phyloP scores from a whole-genome alignment of 2,113 vertebrate species.

The Bufo gargarizans region DNA sequence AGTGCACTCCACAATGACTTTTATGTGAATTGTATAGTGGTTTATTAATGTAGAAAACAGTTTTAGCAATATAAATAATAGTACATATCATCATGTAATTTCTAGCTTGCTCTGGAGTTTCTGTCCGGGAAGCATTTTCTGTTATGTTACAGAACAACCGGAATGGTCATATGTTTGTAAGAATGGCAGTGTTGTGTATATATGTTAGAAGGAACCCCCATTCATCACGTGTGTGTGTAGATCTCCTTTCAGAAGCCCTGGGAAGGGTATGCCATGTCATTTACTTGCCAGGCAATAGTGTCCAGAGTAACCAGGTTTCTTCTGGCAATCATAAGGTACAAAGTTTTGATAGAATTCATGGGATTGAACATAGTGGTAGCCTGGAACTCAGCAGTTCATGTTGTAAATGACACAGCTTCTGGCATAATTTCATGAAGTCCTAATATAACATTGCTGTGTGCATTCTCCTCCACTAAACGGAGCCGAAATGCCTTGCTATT shows the following conservation, averaged over 20 bases:
- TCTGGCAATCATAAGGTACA: background rate
- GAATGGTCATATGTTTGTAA: background rate
- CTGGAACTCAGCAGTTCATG: background rate
- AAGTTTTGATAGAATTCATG: background rate
- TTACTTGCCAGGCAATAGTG: background rate
- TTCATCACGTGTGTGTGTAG: background rate
- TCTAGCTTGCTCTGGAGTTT: background rate
- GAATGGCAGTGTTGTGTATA: background rate
- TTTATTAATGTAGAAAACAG: conserved; percentile 1
- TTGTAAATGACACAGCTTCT: conserved; percentile 11
- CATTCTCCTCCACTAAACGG: background rate
- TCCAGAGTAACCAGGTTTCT: background rate
- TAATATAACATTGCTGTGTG: background rate
- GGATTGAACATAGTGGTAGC: background rate
- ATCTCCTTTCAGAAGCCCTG: background rate
- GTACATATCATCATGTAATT: background rate
- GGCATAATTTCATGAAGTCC: conserved; percentile 14
- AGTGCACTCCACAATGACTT: conserved; percentile 42
- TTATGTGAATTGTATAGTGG: conserved; percentile 32
- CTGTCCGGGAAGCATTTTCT: background rate
- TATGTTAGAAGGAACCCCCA: background rate
- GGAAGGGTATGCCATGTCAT: background rate
- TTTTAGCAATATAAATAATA: conserved; percentile 43
- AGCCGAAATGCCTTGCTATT: background rate
- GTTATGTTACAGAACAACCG: background rate